phyloP scores from a whole-genome alignment of 2,113 vertebrate species.

The Otus sunia region DNA sequence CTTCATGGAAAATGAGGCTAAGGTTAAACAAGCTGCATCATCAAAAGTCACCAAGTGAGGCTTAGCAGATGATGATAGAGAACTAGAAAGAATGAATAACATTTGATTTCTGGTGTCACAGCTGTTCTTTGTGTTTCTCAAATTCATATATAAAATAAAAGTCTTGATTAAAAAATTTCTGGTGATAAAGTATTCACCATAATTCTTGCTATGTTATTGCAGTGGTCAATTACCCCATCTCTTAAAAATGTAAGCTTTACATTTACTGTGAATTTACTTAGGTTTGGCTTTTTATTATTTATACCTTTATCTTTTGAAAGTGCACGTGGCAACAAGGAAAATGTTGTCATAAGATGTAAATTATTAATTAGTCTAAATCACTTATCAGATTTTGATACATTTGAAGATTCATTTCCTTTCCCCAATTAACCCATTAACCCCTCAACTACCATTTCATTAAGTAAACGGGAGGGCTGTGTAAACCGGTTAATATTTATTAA shows the following conservation, averaged over 20 bases:
- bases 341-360: not conserved
- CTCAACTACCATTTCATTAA: slow-evolving; percentile 41
- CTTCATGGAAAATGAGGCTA: not conserved
- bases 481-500: slow-evolving; percentile 56
- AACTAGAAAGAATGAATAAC: not conserved
- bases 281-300: not conserved
- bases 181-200: not conserved
- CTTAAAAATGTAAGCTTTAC: not conserved
- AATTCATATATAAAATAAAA: not conserved
- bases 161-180: not conserved
- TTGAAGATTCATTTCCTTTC: slow-evolving; percentile 28
- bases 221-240: not conserved
- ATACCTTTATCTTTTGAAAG: not conserved
- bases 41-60: slow-evolving; percentile 3
- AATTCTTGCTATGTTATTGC: not conserved
- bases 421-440: slow-evolving; percentile 65
- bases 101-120: not conserved
- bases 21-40: not conserved
- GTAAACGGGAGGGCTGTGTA: not conserved
- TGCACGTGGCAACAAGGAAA: not conserved
- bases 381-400: slow-evolving; percentile 17
- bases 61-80: slow-evolving; percentile 8
- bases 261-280: not conserved
- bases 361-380: slow-evolving; percentile 44
- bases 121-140: not conserved